Conservation (phyloP, 2,888 invertebrate species). For the Hetaerina titia region DNA sequence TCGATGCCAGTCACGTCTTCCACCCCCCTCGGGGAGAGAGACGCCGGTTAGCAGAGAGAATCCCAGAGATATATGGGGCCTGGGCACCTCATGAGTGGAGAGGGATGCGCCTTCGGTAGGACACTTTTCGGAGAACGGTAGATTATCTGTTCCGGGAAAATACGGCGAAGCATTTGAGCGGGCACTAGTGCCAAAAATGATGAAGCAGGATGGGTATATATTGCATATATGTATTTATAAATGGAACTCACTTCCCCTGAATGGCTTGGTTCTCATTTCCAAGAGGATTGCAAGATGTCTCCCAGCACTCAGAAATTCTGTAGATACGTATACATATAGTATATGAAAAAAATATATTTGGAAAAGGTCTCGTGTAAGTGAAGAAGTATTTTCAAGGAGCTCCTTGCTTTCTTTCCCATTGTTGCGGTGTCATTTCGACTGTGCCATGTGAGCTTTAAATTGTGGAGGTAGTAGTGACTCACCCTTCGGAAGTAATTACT, state of each 20-base stretch:
- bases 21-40: constrained; percentile 32
- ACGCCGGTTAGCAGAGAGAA: constrained; percentile 19
- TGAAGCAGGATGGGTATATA: constrained; percentile 6
- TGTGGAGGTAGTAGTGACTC: neutral
- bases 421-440: neutral
- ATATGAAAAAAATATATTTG: no score
- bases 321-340: no score
- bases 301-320: neutral
- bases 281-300: neutral
- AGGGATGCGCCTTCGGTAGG: neutral
- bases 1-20: constrained; percentile 62
- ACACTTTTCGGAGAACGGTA: neutral
- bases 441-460: neutral
- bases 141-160: constrained; percentile 54
- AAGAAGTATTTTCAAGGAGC: neutral
- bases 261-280: neutral
- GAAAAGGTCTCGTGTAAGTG: neutral
- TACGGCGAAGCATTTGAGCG: neutral
- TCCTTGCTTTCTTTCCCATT: constrained; percentile 5
- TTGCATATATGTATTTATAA: neutral
- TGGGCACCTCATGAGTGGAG: neutral
- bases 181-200: constrained; percentile 26
- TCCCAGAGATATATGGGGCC: constrained; percentile 41
- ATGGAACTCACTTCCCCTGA: neutral
- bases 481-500: constrained; percentile 30